Evolutionary conservation across 2,113 vertebrate species (phyloP).

Genomic region (Platichthys stellatus): DNA sequence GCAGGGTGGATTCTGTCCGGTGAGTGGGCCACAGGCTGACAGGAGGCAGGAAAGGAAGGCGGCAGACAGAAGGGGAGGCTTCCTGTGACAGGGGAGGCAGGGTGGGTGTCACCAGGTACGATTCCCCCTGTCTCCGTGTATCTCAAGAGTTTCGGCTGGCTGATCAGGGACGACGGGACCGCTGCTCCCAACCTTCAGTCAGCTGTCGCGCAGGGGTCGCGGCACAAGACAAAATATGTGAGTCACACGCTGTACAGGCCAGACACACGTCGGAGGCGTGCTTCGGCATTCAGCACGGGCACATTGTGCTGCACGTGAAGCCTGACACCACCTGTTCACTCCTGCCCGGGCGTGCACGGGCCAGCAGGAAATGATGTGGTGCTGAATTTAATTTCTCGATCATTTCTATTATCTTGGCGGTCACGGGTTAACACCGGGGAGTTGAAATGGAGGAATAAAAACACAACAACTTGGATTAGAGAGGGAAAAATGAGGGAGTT

Average conservation of each 20-base stretch:
- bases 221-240: conserved; percentile 36
- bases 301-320: conserved; percentile 24
- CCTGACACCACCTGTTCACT: conserved; percentile 18
- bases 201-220: conserved; percentile 79
- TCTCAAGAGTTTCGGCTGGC: conserved; percentile 78
- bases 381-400: conserved; percentile 69
- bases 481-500: conserved; percentile 75
- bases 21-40: conserved; percentile 29
- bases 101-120: conserved; percentile 79
- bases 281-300: conserved; percentile 11
- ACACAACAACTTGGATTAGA: conserved; percentile 78
- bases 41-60: neutral
- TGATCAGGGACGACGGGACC: conserved; percentile 76
- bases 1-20: conserved; percentile 5
- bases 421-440: conserved; percentile 73
- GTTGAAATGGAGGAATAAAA: conserved; percentile 64
- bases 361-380: conserved; percentile 52
- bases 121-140: conserved; percentile 55
- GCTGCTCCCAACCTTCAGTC: conserved; percentile 80
- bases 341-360: conserved; percentile 10
- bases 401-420: conserved; percentile 70
- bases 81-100: conserved; percentile 73
- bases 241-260: conserved; percentile 39
- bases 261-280: conserved; percentile 31
- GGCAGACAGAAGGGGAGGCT: conserved; percentile 53